Evolutionary conservation across 2,797 vertebrate species (phyloP), one percentile per base, ranked within the genome.

Genomic region (Tarsius wallacei): DNA sequence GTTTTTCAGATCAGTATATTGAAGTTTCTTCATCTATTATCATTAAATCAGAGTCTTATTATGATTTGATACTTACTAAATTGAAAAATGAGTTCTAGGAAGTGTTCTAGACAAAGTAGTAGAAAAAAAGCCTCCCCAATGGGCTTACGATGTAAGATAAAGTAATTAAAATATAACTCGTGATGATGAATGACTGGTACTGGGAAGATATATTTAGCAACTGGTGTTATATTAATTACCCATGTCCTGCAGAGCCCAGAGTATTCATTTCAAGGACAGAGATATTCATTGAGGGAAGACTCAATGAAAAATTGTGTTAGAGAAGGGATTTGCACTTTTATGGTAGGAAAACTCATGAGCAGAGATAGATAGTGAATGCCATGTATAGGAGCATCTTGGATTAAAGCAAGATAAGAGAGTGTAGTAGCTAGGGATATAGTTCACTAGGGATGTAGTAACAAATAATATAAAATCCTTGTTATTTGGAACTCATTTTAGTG

Each of bases 161-260:
- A 66, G 28, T 97, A 95, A 93, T 95, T 93, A 83, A 96, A 97
- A 87, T 49, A 93, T 51, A 95, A 88, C 93, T 96, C 86, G 17
- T 47, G 36, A 80, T 70, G 70, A 88, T 31, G 59, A 53, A 64
- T 87, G 64, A 87, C 33, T 95, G 21, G 42, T 49, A 33, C 31
- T 87, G 22, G 16, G 63, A 59, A 95, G 73, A 76, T 77, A 53
- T 61, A 96, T 94, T 87, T 96, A 74, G 74, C 61, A 90, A 93
- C 61, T 78, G 3, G 31, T 84, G 3, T 93, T 93, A 86, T 94
- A 88, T 93, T 96, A 95, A 95, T 97, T 94, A 64, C 49, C 19
- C 16, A 28, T 7, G 21, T 94, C n/a, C n/a, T 89, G 4, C 57
- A 92, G 59, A 96, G 3, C 22, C 28, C 13, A 93, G 28, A 31